Percentiles rank a stretch among this genome's conserved stretches.
These are phyloP conservation scores for Lepus europaeus DNA, from an alignment of 2,113 vertebrate genomes.

Conservation along the genomic window DNA sequence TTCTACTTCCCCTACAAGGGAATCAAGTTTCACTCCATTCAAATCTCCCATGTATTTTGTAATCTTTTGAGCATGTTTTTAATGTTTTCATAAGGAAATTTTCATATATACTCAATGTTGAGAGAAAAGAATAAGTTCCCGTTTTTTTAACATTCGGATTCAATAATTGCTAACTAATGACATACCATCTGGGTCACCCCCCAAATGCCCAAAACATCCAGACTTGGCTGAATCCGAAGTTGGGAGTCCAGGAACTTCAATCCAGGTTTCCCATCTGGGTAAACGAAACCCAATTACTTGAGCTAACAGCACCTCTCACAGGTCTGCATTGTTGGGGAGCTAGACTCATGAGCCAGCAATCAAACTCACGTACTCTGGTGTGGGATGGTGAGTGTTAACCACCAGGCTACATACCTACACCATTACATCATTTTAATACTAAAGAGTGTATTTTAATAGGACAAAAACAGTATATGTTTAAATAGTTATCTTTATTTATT, in stretches of 20 bases:
- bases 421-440: not conserved
- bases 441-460: not conserved
- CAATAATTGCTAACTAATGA: not conserved
- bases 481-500: not conserved
- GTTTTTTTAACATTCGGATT: not conserved
- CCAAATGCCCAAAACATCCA: too few species aligned
- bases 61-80: constrained; percentile 21
- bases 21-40: not conserved
- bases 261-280: too few species aligned
- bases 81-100: not conserved
- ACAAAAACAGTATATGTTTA: not conserved
- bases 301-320: too few species aligned
- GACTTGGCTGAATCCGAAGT: too few species aligned
- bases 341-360: too few species aligned
- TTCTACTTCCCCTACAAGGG: not conserved
- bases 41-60: not conserved
- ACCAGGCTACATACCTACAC: too few species aligned
- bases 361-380: too few species aligned
- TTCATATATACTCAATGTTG: not conserved
- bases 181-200: too few species aligned
- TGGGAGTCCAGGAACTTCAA: too few species aligned
- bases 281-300: too few species aligned
- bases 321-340: too few species aligned
- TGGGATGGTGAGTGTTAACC: too few species aligned
- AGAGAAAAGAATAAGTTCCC: not conserved